A percentile compares a stretch with the other conserved stretches of the same genome.
Evolutionary conservation across 2,797 vertebrate genomes (phyloP).

Genomic region (Arctocebus calabarensis): DNA sequence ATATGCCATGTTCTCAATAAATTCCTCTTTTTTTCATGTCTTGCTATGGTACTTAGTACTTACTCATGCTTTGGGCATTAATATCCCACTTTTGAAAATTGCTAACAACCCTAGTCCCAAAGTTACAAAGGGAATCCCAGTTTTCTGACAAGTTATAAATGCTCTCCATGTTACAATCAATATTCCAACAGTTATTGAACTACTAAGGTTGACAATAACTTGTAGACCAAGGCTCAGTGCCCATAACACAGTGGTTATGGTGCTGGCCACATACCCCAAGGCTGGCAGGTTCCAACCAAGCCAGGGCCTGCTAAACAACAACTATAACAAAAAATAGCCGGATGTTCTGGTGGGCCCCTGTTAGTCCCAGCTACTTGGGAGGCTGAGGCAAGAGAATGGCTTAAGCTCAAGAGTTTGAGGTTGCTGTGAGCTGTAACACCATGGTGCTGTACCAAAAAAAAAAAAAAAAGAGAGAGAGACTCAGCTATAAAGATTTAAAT

Average conservation of each 20-base stretch:
- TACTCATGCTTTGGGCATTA: background rate
- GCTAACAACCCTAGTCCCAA: background rate
- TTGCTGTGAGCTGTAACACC: too few relatives aligned
- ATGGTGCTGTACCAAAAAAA: too few relatives aligned
- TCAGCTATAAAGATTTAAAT: background rate
- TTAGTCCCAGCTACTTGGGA: too few relatives aligned
- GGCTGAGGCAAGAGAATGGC: too few relatives aligned
- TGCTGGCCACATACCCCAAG: too few relatives aligned
- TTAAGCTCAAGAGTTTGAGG: too few relatives aligned
- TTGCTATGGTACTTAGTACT: background rate
- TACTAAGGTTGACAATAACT: background rate
- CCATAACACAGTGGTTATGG: too few relatives aligned
- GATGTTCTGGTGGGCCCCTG: too few relatives aligned
- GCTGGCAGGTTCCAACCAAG: too few relatives aligned
- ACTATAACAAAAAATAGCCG: too few relatives aligned
- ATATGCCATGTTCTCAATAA: background rate
- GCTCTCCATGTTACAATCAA: background rate
- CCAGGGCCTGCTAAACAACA: too few relatives aligned
- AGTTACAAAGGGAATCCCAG: background rate
- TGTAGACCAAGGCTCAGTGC: background rate
- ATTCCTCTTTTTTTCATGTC: background rate
- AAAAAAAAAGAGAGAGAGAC: background rate
- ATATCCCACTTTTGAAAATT: background rate
- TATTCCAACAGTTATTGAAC: background rate
- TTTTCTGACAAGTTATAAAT: background rate